Evolutionary conservation across 2,113 vertebrate genomes (phyloP), one percentile per base, ranked within the genome.

Genomic region (Plecturocebus donacophilus): DNA sequence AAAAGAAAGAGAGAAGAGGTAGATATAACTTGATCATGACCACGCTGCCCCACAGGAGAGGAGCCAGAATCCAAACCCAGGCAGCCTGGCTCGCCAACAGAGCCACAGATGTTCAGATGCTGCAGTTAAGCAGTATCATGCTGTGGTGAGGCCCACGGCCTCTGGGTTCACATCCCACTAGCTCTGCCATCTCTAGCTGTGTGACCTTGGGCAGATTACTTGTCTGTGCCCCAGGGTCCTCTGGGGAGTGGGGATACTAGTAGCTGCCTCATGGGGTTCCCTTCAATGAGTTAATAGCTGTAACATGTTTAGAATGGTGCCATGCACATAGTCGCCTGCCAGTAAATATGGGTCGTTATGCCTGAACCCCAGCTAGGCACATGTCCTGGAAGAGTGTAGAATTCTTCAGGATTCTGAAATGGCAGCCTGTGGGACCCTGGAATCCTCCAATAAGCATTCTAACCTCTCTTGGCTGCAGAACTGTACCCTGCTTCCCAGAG

Each of bases 251-350:
- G 16, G 12, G 38, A 2, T 16, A 27, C 13, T 10, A 47, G 35
- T 10, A 13, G 47, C 87, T 42, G 47, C 20, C 49, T 83, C 68
- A 0, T 0, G 1, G 73, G 35, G 16, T 58, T 68, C 61, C 38
- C 54, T 16, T n/a, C 13, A 40, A 8, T 70, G 82, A 82, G 45
- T 40, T 6, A 11, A 7, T 1, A 32, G 8, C 11, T 9, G 6
- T 8, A 27, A 7, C 23, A 1, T 1, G 16, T 49, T 82, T 58
- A 52, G 30, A 87, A 35, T 3, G 12, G 35, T 0, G n/a, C 14
- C 32, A 3, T 11, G 52, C 3, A 0, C 0, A 21, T 25, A 30
- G 85, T 32, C 20, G 10, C 32, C 1, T 0, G 49, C 61, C 2
- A 8, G 13, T 49, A 42, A 75, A 47, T 21, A 35, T 3, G 47